These are phyloP conservation scores for Sinodicranocentrus sp. DNA, from an alignment of 2,888 invertebrate species.

Conservation along the genomic window DNA sequence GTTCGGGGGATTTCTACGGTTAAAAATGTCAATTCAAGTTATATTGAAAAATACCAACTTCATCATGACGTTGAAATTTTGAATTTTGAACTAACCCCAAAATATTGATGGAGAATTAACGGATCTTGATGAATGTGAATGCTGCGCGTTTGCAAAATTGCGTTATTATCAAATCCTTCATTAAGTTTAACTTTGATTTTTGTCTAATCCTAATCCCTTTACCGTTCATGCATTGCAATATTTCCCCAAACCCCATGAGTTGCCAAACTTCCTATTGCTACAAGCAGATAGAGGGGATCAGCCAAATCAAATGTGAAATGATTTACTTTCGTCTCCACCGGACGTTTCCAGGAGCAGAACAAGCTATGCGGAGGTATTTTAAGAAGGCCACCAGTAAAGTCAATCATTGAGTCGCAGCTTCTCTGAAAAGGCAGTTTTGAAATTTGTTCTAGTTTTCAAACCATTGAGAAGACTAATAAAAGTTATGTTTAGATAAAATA, in stretches of 20 bases:
- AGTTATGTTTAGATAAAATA: too few relatives aligned
- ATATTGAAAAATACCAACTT: too few relatives aligned
- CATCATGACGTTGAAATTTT: too few relatives aligned
- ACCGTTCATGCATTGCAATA: conserved; percentile 31
- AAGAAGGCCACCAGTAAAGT: conserved; percentile 7
- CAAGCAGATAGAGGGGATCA: not conserved
- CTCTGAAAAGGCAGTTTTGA: too few relatives aligned
- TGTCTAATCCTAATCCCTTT: not conserved
- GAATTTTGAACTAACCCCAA: conserved; percentile 13
- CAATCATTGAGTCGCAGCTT: conserved; percentile 37
- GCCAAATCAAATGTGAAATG: conserved; percentile 30
- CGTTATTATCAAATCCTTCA: too few relatives aligned
- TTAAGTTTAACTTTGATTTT: too few relatives aligned
- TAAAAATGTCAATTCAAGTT: not conserved
- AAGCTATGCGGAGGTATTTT: not conserved
- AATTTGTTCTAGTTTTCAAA: too few relatives aligned
- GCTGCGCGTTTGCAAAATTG: not conserved
- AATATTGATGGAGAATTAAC: not conserved
- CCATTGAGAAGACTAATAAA: too few relatives aligned
- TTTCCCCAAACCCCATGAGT: conserved; percentile 12
- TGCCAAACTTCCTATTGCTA: not conserved
- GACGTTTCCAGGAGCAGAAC: conserved; percentile 45
- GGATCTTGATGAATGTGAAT: not conserved
- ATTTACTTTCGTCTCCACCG: conserved; percentile 35
- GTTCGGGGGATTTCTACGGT: conserved; percentile 38